A percentile compares a stretch with the other conserved stretches of the same genome.
Evolutionary conservation across 1,140 invertebrate species (phyloP).

Genomic region (Temnothorax nylanderi): DNA sequence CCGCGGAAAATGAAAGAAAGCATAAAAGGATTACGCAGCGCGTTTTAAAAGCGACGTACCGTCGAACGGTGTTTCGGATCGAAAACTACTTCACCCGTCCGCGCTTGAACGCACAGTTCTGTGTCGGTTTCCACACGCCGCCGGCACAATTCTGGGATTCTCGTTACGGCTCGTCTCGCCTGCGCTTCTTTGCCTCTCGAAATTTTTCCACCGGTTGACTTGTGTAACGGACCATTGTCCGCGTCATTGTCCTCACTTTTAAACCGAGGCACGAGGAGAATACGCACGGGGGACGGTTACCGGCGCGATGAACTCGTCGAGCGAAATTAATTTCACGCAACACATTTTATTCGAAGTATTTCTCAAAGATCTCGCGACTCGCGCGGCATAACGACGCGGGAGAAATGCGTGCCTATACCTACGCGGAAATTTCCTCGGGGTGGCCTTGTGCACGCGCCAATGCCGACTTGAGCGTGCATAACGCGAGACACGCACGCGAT

Average conservation of each 20-base stretch:
- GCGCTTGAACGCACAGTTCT: neutral
- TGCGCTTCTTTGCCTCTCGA: conserved; percentile 49
- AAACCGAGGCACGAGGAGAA: neutral
- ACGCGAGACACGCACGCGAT: conserved; percentile 54
- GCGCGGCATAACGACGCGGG: conserved; percentile 9
- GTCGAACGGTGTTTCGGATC: neutral
- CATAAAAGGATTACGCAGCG: neutral
- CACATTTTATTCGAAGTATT: neutral
- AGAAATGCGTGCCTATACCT: conserved; percentile 22
- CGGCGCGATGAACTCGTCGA: neutral
- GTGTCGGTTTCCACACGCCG: conserved; percentile 49
- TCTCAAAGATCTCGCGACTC: neutral
- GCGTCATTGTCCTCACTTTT: conserved; percentile 49
- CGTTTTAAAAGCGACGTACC: neutral
- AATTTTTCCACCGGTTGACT: conserved; percentile 67
- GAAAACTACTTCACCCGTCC: neutral
- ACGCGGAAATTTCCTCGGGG: conserved; percentile 51
- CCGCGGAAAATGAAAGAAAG: neutral
- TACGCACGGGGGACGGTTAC: neutral
- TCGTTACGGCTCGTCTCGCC: conserved; percentile 50
- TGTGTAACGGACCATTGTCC: conserved; percentile 69
- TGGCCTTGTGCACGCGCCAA: conserved; percentile 57
- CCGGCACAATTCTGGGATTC: conserved; percentile 70
- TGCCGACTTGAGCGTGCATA: conserved; percentile 49
- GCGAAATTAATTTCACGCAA: conserved; percentile 50